Conservation (phyloP, 1,140 invertebrate species). For the Drosophila orosa region DNA sequence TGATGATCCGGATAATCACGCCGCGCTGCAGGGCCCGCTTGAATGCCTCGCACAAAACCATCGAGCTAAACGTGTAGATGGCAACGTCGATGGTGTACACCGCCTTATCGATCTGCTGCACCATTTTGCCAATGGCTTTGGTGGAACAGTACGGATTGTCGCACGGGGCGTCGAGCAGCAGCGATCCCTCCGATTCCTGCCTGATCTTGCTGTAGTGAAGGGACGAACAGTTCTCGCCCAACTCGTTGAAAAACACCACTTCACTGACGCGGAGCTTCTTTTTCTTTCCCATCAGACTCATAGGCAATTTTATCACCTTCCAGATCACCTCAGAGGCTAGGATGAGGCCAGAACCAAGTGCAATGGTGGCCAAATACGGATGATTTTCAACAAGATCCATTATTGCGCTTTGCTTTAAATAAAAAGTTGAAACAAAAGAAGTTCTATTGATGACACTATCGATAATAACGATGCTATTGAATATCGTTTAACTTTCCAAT, state of each 20-base stretch:
- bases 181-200: too few species aligned
- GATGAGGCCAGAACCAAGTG: neutral
- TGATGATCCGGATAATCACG: slow-evolving; percentile 61
- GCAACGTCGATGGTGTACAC: slow-evolving; percentile 67
- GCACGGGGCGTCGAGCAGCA: neutral
- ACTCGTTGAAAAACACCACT: slow-evolving; percentile 60
- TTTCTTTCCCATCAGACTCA: neutral
- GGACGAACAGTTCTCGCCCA: slow-evolving; percentile 1
- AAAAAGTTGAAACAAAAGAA: neutral
- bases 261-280: slow-evolving; percentile 11
- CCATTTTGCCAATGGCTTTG: slow-evolving; percentile 29
- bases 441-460: neutral
- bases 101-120: slow-evolving; percentile 52
- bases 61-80: slow-evolving; percentile 66
- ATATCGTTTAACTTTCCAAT: too few species aligned
- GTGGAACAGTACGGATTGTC: slow-evolving; percentile 44
- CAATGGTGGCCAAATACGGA: neutral
- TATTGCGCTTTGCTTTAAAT: slow-evolving; percentile 20
- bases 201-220: neutral
- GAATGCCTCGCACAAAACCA: slow-evolving; percentile 26
- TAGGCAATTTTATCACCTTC: neutral
- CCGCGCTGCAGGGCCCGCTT: slow-evolving; percentile 49
- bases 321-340: slow-evolving; percentile 12
- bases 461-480: neutral
- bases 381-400: slow-evolving; percentile 1